Evolutionary conservation across 2,113 vertebrate species (phyloP), one percentile per base, ranked within the genome.

Genomic region (Tursiops truncatus): DNA sequence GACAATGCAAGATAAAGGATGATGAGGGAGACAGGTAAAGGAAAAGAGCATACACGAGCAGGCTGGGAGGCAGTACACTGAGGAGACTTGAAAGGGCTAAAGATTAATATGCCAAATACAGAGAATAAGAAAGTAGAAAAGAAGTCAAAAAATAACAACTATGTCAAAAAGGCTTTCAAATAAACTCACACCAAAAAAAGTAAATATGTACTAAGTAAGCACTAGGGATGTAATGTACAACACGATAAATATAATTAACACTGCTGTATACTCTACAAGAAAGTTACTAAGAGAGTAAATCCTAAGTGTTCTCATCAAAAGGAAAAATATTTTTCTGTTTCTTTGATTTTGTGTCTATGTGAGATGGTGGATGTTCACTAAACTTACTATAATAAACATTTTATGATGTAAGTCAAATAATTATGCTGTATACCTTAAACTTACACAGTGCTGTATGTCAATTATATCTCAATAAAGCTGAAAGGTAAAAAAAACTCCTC

Each of bases 131-230:
- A 91, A 95, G n/a, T 13, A 47, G 23, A 84, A 71, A 6, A 88
- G n/a, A 94, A 83, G 56, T 89, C 36, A 89, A 95, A 95, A 95
- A 70, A 82, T 60, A 41, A 67, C 36, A 9, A 90, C 50, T 28
- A 44, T 3, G 41, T 44, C 79, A 94, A 89, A 95, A 93, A 84
- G 20, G 21, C 33, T 79, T 28, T 58, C 60, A 77, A 76, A 71
- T 68, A 53, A 92, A 73, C 23, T 94, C 31, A 86, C 38, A 71
- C 5, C 58, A 36, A 79, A 67, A 50, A n/a, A 71, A 47, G 62
- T 44, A 76, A 68, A 50, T 38, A 65, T 5, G 21, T 53, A 25
- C 53, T 58, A 81, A 81, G 15, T 81, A 81, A 80, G 33, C 25
- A 60, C 3, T 36, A 58, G 33, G n/a, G n/a, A 81, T 81, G 56